These are phyloP conservation scores for Gambusia affinis DNA, from an alignment of 2,113 vertebrate species.

Conservation along the genomic window DNA sequence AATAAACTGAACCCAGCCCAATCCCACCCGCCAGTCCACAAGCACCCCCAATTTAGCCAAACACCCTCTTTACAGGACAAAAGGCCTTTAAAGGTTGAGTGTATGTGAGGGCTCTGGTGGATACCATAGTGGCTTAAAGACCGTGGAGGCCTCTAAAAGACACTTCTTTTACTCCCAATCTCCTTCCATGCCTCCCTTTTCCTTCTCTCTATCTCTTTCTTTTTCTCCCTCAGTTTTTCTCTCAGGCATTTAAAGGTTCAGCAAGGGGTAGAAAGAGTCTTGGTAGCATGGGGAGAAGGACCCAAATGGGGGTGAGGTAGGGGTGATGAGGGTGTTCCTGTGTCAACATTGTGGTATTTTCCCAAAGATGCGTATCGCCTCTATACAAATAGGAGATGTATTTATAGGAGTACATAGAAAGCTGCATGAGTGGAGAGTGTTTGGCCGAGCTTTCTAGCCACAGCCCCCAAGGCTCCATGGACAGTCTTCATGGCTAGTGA, in stretches of 20 bases:
- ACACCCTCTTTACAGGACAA: conserved; percentile 78
- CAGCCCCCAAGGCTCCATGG: conserved; percentile 71
- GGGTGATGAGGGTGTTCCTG: conserved; percentile 71
- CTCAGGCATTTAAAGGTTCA: conserved; percentile 72
- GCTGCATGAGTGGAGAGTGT: conserved; percentile 69
- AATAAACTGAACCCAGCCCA: conserved; percentile 71
- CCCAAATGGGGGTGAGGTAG: conserved; percentile 48
- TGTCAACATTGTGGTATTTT: conserved; percentile 85
- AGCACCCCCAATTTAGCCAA: conserved; percentile 79
- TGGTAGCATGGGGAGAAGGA: conserved; percentile 40
- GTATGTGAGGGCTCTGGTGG: conserved; percentile 81
- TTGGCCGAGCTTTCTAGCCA: conserved; percentile 72
- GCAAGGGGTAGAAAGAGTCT: conserved; percentile 66
- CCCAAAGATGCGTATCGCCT: conserved; percentile 84
- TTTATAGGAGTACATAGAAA: conserved; percentile 80
- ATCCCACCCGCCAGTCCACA: conserved; percentile 75
- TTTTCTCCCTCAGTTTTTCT: conserved; percentile 52
- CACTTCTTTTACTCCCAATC: conserved; percentile 74
- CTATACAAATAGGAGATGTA: conserved; percentile 82
- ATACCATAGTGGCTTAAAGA: conserved; percentile 81
- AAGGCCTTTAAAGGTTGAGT: conserved; percentile 77
- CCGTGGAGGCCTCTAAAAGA: conserved; percentile 78
- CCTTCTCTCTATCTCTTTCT: conserved; percentile 39
- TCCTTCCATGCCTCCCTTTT: conserved; percentile 60
- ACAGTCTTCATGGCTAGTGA: conserved; percentile 76